Evolutionary conservation across 1,140 invertebrate species (phyloP), one percentile per base, ranked within the genome.

Genomic region (Scaptodrosophila lebanonensis): DNA sequence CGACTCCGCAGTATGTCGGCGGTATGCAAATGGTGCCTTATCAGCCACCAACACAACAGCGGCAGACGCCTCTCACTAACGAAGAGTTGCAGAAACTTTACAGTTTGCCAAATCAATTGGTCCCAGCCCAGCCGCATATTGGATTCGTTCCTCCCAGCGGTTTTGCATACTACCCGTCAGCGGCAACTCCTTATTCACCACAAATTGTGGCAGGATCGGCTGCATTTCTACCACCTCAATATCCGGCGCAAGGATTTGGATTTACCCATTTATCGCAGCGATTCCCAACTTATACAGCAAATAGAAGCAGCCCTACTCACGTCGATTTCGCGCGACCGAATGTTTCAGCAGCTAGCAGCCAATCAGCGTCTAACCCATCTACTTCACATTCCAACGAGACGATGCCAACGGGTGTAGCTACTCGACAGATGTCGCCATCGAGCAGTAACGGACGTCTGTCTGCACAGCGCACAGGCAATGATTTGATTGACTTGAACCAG

Each of bases 401-500:
- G 49, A 16, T 12, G 44, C 45, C 1, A 52, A 52, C 25, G 39
- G 44, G 9, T 52, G 59, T 12, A 50, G 59, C 39, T n/a, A 11
- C 1, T 39, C 53, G 2, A 57, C 59, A 2, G 59, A 57, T 32
- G 71, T 71, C n/a, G 12, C 43, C 45, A 5, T 3, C 35, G 13
- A n/a, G n/a, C n/a, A n/a, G n/a, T n/a, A n/a, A n/a, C n/a, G n/a
- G n/a, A n/a, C 3, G 22, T 25, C 11, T 48, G 5, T 12, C 33
- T 3, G 25, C 32, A 5, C 56, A 54, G 3, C 75, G 60, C n/a
- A 70, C 62, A 20, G 71, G 70, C 17, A 83, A 83, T 51, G 88
- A 90, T 79, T 76, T 90, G 11, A 90, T 90, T 49, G 89, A 90
- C 76, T 76, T 88, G 8, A 75, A 82, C 11, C 66, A 79, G 30